Evolutionary conservation across 2,113 vertebrate species (phyloP).

Genomic region (Strix uralensis): DNA sequence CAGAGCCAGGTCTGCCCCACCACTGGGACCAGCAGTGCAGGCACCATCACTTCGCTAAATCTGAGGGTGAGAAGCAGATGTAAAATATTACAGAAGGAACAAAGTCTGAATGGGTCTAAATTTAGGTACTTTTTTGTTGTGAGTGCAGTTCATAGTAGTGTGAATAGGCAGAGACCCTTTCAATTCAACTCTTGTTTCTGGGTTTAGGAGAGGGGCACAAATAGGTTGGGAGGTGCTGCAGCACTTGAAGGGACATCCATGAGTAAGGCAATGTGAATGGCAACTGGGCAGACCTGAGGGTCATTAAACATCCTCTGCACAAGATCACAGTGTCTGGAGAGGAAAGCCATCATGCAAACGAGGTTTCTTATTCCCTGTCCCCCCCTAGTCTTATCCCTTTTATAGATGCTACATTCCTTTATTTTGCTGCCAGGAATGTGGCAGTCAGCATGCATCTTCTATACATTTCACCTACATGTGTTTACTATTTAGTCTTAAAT

Average conservation of each 20-base stretch:
- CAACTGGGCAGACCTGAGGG: not conserved
- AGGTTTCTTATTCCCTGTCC: not conserved
- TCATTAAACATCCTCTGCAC: not conserved
- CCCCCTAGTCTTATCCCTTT: not conserved
- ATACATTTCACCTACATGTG: not conserved
- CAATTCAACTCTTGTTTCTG: not conserved
- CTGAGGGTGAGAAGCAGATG: not conserved
- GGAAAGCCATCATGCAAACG: not conserved
- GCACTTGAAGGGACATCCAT: accelerated
- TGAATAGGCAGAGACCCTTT: not conserved
- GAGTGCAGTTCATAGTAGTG: not conserved
- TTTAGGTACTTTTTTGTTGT: not conserved
- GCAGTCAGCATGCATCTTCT: not conserved
- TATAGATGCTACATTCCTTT: not conserved
- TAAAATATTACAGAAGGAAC: not conserved
- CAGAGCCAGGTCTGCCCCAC: accelerated
- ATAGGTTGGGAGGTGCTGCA: not conserved
- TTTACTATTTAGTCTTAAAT: not conserved
- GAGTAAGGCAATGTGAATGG: not conserved
- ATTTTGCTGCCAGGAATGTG: not conserved
- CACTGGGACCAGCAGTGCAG: not conserved
- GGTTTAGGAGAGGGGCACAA: not conserved
- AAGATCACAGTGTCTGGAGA: not conserved
- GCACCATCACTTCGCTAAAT: not conserved
- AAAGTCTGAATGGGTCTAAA: not conserved